A percentile compares a stretch with the other conserved stretches of the same genome.
Conservation (phyloP, 37 sponge, comb jelly and placozoan genomes). For the Spongia lamella region DNA sequence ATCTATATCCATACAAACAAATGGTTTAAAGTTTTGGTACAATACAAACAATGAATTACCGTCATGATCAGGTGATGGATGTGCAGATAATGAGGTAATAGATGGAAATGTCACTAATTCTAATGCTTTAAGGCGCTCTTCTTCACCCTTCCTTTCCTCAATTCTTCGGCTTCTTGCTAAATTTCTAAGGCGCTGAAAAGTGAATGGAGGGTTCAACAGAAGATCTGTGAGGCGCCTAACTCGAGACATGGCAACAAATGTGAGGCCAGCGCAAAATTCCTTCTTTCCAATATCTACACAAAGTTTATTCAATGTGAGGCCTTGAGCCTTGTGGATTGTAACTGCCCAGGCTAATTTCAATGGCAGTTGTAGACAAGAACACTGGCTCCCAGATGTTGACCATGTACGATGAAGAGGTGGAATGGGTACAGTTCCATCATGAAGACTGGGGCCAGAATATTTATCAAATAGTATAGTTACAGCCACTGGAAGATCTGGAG, state of each 20-base stretch:
- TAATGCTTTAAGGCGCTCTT: too few relatives aligned
- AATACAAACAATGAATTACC: too few relatives aligned
- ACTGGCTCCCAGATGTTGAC: neutral
- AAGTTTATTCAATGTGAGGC: slow-evolving; percentile 28
- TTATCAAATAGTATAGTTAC: slow-evolving; percentile 26
- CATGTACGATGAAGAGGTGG: slow-evolving; percentile 25
- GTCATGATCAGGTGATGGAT: too few relatives aligned
- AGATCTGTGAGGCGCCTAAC: slow-evolving; percentile 11
- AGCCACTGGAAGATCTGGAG: slow-evolving; percentile 34
- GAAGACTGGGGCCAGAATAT: slow-evolving; percentile 47
- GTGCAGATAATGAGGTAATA: too few relatives aligned
- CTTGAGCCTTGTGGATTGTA: too few relatives aligned
- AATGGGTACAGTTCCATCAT: slow-evolving; percentile 43
- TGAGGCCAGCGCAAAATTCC: slow-evolving; percentile 8
- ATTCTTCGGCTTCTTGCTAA: too few relatives aligned
- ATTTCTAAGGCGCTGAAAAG: too few relatives aligned
- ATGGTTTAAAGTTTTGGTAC: too few relatives aligned
- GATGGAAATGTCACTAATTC: too few relatives aligned
- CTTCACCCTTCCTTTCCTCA: too few relatives aligned
- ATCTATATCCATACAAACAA: too few relatives aligned
- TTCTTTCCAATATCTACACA: slow-evolving; percentile 20
- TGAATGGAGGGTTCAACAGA: too few relatives aligned
- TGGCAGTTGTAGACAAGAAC: slow-evolving; percentile 28
- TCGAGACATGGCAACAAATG: slow-evolving; percentile 40
- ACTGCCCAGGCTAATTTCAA: slow-evolving; percentile 40